A percentile compares a stretch with the other conserved stretches of the same genome.
These are phyloP conservation scores for Diachrysia chrysitis DNA, from an alignment of 2,888 invertebrate genomes.

Conservation along the genomic window DNA sequence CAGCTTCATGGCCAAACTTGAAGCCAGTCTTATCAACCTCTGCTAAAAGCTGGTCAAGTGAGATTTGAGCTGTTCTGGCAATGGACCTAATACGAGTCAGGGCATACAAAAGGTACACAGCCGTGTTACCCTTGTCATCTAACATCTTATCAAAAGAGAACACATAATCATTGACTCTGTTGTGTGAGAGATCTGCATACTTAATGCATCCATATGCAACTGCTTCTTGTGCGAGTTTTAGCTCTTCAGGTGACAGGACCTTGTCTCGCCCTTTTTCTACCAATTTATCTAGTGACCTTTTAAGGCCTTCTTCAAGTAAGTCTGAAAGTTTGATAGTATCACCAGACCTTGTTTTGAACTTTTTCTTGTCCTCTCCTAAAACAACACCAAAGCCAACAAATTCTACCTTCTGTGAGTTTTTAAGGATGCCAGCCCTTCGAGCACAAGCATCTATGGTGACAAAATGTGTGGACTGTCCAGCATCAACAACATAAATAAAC, in stretches of 20 bases:
- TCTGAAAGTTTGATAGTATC: conserved; percentile 97
- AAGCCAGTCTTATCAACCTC: conserved; percentile 90
- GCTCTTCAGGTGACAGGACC: conserved; percentile 94
- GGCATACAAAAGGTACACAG: conserved; percentile 98
- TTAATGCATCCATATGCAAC: conserved; percentile 99
- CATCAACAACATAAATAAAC: conserved; percentile 98
- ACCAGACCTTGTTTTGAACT: conserved; percentile 99
- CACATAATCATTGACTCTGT: conserved; percentile 97
- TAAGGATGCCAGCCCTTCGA: conserved; percentile 92
- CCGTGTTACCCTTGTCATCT: conserved; percentile 99
- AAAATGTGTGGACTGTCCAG: conserved; percentile 95
- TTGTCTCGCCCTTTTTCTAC: conserved; percentile 96
- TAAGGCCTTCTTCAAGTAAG: conserved; percentile 97
- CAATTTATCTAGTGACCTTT: conserved; percentile 94
- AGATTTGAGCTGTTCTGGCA: conserved; percentile 93
- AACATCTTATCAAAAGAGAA: conserved; percentile 99
- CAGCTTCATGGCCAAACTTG: conserved; percentile 95
- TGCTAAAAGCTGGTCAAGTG: conserved; percentile 89
- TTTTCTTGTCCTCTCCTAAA: conserved; percentile 99
- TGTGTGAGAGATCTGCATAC: conserved; percentile 98
- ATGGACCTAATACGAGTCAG: conserved; percentile 98
- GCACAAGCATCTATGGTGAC: conserved; percentile 94
- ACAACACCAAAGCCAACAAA: conserved; percentile 99
- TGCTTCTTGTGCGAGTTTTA: conserved; percentile 95
- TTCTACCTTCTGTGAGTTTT: conserved; percentile 92